Percentiles rank a stretch among this genome's conserved stretches.
phyloP scores from a whole-genome alignment of 2,113 vertebrate genomes.

The Polypterus bichir region DNA sequence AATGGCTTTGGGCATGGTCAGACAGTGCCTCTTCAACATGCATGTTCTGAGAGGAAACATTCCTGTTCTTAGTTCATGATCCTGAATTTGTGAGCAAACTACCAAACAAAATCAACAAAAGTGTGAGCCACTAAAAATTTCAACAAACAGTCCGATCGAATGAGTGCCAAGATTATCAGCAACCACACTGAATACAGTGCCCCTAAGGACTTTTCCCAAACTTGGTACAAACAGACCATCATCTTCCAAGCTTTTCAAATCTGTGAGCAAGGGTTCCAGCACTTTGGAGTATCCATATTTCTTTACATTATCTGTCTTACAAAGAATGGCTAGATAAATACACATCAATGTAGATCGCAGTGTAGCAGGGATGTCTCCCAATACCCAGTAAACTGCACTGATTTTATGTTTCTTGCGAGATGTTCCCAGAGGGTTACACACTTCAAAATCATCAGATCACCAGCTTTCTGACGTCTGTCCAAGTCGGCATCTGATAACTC shows the following conservation, averaged over 20 bases:
- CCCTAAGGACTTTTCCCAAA: conserved; percentile 19
- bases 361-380: conserved; percentile 13
- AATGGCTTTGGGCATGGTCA: conserved; percentile 5
- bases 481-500: too few species aligned
- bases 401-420: conserved; percentile 16
- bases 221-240: conserved; percentile 16
- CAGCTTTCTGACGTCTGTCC: too few species aligned
- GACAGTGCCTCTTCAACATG: conserved; percentile 11
- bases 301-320: conserved; percentile 16
- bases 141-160: conserved; percentile 17
- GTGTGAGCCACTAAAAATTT: conserved; percentile 18
- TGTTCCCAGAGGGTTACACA: conserved; percentile 18
- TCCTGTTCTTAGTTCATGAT: conserved; percentile 19
- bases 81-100: conserved; percentile 16
- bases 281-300: conserved; percentile 12
- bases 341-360: conserved; percentile 20
- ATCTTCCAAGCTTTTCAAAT: conserved; percentile 27
- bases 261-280: conserved; percentile 18
- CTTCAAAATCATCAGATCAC: conserved; percentile 3
- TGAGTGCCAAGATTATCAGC: conserved; percentile 24
- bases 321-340: conserved; percentile 21
- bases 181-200: conserved; percentile 22
- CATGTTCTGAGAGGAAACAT: conserved; percentile 14
- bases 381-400: conserved; percentile 20
- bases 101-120: conserved; percentile 20